Conservation (phyloP, 2,888 invertebrate genomes). For the Drosophila villosipedis region DNA sequence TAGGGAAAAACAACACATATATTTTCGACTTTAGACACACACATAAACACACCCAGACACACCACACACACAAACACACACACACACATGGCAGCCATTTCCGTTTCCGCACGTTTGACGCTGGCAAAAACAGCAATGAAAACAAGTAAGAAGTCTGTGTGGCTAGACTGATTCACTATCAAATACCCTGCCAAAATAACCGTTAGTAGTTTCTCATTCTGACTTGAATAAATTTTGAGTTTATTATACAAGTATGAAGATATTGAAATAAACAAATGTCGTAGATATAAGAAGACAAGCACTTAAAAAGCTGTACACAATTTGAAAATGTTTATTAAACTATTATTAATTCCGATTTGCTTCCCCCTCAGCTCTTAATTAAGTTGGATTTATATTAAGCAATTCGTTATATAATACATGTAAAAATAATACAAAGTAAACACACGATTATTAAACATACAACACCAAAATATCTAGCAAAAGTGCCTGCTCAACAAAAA, state of each 20-base stretch:
- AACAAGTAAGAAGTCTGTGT: constrained; percentile 5
- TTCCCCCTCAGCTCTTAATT: not conserved
- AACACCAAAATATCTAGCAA: not conserved
- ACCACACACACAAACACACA: constrained; percentile 10
- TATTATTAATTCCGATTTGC: not conserved
- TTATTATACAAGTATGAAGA: not conserved
- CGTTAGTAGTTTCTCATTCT: not conserved
- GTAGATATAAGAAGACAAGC: not conserved
- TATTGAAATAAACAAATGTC: not conserved
- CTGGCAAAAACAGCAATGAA: constrained; percentile 57
- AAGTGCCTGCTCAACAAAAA: not conserved
- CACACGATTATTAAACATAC: not conserved
- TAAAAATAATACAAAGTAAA: not conserved
- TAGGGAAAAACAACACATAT: constrained; percentile 42
- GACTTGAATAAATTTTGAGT: not conserved
- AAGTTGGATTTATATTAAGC: not conserved
- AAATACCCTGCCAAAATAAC: constrained; percentile 11
- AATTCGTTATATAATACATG: not conserved
- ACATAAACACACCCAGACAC: constrained; percentile 30
- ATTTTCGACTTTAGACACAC: constrained; percentile 52
- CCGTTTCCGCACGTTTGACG: constrained; percentile 80
- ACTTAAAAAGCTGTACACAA: not conserved
- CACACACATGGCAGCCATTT: constrained; percentile 66
- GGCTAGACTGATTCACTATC: not conserved
- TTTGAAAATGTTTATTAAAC: not conserved